Percentiles rank a stretch among this genome's conserved stretches.
These are phyloP conservation scores for Operophtera brumata DNA, from an alignment of 2,888 invertebrate species.

Conservation along the genomic window DNA sequence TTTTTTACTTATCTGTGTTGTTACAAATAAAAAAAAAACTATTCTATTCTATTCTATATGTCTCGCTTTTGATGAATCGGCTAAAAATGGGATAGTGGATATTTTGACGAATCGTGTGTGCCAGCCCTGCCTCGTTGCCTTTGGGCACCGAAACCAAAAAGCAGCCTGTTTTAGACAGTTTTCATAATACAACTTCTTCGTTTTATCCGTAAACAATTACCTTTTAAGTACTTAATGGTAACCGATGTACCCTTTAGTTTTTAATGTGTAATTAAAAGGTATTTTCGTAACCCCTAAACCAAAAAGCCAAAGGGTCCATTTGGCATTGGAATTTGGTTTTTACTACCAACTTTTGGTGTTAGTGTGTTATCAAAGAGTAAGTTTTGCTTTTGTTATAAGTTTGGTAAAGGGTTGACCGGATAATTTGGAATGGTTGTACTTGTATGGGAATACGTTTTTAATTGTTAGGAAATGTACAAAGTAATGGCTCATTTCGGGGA, in stretches of 20 bases:
- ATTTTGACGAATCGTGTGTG: too few relatives aligned
- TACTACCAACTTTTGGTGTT: too few relatives aligned
- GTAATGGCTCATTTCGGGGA: too few relatives aligned
- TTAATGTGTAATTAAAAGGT: constrained; percentile 12
- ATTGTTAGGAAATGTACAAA: background rate
- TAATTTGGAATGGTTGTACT: constrained; percentile 1
- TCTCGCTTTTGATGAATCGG: too few relatives aligned
- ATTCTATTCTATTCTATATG: too few relatives aligned
- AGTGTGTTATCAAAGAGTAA: background rate
- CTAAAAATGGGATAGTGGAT: too few relatives aligned
- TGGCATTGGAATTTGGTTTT: background rate
- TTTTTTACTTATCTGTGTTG: too few relatives aligned
- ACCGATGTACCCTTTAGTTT: constrained; percentile 9
- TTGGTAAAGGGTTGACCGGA: background rate
- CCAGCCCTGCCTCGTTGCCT: constrained; percentile 13
- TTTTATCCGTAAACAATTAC: constrained; percentile 31
- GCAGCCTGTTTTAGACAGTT: constrained; percentile 36
- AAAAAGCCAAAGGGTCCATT: background rate
- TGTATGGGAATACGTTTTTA: constrained; percentile 6
- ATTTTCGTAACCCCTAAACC: background rate
- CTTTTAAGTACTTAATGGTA: constrained; percentile 3
- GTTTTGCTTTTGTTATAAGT: constrained; percentile 2
- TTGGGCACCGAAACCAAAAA: constrained; percentile 23
- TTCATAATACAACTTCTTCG: constrained; percentile 33
- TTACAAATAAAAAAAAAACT: too few relatives aligned